Base-by-base conservation (phyloP, 1,140 invertebrate genomes). In the Andrena cerasifolii region DNA sequence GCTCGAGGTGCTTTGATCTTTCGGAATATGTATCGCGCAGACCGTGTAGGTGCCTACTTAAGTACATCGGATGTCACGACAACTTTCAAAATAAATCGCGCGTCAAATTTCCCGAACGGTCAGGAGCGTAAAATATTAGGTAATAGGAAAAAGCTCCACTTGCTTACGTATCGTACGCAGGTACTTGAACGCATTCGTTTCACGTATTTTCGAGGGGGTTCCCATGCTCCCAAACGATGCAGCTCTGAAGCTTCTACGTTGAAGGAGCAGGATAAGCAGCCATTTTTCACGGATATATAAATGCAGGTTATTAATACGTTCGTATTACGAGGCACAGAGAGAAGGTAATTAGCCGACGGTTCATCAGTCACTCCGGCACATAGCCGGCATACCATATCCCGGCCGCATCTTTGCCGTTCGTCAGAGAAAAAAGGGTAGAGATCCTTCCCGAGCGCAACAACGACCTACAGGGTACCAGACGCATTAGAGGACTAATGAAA, bases 321-420 rank as follows among this genome's bases (percentile, higher is more conserved):
- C 79, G 82, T 87, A 86, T 90, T 90, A 90, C 81, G 80, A 82
- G 78, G 84, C 80, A 88, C 87, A 86, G 49, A 31, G 90, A 90
- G 90, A 87, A 89, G 88, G 86, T 91, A 91, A 91, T 91, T 91
- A 91, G 88, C 86, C 85, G 84, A 80, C 76, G 83, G 89, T 88
- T 89, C 90, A 91, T 91, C 89, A 90, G 89, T 91, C 90, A 91
- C 86, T 87, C 86, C 47, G 63, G 84, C 82, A 67, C 77, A 87
- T 83, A 67, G 65, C 62, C 21, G 40, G 58, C 33, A 61, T 61
- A 61, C 36, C 63, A 18, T 66, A 51, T 66, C 26, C 61, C 26
- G 40, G 36, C 10, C 62, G 72, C 63, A 67, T 67, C 88, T 77
- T 84, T 80, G 72, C 63, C 81, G 75, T 74, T 77, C 66, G 78